A percentile compares a stretch with the other conserved stretches of the same genome.
These are phyloP conservation scores for Orchesellides sinensis DNA, from an alignment of 2,888 invertebrate genomes.

Conservation along the genomic window DNA sequence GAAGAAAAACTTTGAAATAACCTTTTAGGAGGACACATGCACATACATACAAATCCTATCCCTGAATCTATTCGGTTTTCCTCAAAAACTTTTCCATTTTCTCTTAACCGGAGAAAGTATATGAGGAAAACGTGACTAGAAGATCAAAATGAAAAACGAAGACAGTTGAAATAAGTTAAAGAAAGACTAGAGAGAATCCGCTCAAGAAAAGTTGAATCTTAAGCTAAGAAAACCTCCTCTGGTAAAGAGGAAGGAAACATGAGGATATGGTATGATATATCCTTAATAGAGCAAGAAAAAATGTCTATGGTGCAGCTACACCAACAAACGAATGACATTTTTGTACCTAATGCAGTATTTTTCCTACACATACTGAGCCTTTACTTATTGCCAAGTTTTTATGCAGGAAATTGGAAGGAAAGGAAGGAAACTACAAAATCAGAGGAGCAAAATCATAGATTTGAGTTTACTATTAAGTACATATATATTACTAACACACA, in stretches of 20 bases:
- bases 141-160: conserved; percentile 47
- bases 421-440: conserved; percentile 42
- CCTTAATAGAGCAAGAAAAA: neutral
- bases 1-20: neutral
- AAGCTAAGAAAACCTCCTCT: neutral
- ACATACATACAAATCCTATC: neutral
- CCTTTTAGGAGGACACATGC: neutral
- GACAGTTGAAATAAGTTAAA: conserved; percentile 38
- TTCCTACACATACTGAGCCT: conserved; percentile 1
- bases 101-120: conserved; percentile 5
- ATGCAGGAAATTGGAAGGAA: conserved; percentile 32
- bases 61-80: neutral
- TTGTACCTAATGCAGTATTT: neutral
- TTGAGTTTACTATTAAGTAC: too few relatives aligned
- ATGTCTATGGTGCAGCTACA: conserved; percentile 12
- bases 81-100: neutral
- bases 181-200: conserved; percentile 9
- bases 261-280: conserved; percentile 13
- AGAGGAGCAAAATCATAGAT: conserved; percentile 4
- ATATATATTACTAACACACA: too few relatives aligned
- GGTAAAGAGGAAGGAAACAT: conserved; percentile 1
- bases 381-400: too few relatives aligned
- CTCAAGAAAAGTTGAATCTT: neutral
- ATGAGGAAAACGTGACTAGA: conserved; percentile 62
- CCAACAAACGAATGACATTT: conserved; percentile 13